Conservation (phyloP, 2,888 invertebrate species). For the Trichopria drosophilae region DNA sequence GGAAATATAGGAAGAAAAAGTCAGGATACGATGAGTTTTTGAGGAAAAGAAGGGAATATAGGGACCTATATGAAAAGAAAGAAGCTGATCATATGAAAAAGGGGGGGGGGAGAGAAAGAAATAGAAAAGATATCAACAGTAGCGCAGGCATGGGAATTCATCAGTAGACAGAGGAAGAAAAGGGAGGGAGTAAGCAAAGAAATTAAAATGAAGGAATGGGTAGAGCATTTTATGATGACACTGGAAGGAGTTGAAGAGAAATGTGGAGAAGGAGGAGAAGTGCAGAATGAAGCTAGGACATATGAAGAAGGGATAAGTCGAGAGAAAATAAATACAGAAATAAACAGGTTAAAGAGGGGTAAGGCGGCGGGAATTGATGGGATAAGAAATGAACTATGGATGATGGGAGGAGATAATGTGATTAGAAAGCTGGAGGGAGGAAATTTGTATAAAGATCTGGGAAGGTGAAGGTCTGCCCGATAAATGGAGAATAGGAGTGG, state of each 20-base stretch:
- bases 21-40: conserved; percentile 13
- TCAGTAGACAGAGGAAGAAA: conserved; percentile 10
- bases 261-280: neutral
- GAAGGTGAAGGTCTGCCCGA: conserved; percentile 20
- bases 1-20: conserved; percentile 7
- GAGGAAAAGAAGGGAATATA: too few species aligned
- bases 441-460: conserved; percentile 11
- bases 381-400: conserved; percentile 18
- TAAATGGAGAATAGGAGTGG: conserved; percentile 23
- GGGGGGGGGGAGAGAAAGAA: conserved; percentile 5
- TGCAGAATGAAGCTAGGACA: neutral
- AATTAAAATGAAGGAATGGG: conserved; percentile 19
- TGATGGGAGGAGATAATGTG: neutral
- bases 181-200: neutral
- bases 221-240: conserved; percentile 11
- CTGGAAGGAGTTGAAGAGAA: conserved; percentile 6
- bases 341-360: conserved; percentile 7
- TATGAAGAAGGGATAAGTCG: conserved; percentile 3
- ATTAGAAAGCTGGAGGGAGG: neutral
- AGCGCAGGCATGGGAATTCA: conserved; percentile 6
- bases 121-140: neutral
- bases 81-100: neutral
- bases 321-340: conserved; percentile 1
- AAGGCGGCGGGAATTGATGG: conserved; percentile 20
- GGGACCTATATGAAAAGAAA: neutral